Evolutionary conservation across 2,888 invertebrate species (phyloP).

Genomic region (Trachelus stipa): DNA sequence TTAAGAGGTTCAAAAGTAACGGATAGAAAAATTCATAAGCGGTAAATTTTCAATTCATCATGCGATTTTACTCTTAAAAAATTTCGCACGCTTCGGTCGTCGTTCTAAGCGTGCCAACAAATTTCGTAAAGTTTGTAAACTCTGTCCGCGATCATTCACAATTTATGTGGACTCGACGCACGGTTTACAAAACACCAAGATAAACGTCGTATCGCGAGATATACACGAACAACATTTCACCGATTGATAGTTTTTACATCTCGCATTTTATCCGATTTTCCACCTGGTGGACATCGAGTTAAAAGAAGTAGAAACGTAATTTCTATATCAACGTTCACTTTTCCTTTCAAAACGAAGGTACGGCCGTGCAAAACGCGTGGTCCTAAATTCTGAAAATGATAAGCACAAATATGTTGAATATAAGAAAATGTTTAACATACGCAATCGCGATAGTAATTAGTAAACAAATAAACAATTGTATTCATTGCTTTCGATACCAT

Average conservation of each 20-base stretch:
- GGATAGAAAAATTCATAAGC: neutral
- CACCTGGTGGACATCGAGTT: neutral
- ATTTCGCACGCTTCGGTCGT: slow-evolving; percentile 6
- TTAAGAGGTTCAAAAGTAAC: neutral
- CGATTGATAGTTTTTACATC: slow-evolving; percentile 1
- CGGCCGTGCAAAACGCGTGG: neutral
- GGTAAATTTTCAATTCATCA: neutral
- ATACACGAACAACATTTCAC: neutral
- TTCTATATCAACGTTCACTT: neutral
- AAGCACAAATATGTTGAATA: neutral
- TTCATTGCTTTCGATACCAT: neutral
- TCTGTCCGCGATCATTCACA: slow-evolving; percentile 35
- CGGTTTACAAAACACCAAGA: slow-evolving; percentile 54
- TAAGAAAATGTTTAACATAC: neutral
- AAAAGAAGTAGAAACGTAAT: neutral
- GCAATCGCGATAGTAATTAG: neutral
- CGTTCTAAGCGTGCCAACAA: slow-evolving; percentile 13
- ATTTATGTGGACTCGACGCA: slow-evolving; percentile 46
- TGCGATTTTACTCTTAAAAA: neutral
- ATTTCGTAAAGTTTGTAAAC: slow-evolving; percentile 50
- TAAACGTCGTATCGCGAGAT: slow-evolving; percentile 40
- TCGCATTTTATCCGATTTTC: neutral
- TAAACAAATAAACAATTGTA: neutral
- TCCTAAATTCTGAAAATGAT: neutral
- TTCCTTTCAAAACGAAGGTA: neutral